Conservation (phyloP, 2,888 invertebrate genomes). For the Venustoraphidia nigricollis region DNA sequence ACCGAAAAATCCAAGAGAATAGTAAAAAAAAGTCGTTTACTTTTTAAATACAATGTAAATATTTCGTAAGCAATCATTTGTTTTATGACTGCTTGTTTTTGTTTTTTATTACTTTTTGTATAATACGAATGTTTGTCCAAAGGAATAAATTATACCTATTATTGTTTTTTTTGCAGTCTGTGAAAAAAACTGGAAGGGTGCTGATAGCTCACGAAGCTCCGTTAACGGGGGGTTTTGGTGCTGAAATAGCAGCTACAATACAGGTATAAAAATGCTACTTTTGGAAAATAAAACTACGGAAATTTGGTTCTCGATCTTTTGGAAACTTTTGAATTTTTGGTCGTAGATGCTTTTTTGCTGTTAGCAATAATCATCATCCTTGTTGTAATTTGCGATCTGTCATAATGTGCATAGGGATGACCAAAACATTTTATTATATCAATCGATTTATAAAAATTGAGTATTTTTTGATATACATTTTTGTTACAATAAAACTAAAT, state of each 20-base stretch:
- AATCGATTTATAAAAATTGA: too few species aligned
- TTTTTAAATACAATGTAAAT: too few species aligned
- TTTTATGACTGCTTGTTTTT: too few species aligned
- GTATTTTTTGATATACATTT: too few species aligned
- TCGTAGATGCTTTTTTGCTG: neutral
- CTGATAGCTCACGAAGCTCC: slow-evolving; percentile 95
- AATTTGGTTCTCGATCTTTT: neutral
- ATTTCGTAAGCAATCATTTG: too few species aligned
- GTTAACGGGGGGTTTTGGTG: slow-evolving; percentile 85
- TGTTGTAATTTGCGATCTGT: too few species aligned
- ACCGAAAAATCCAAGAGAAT: too few species aligned
- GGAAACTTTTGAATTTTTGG: neutral
- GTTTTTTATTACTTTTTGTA: too few species aligned
- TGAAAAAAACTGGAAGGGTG: slow-evolving; percentile 83
- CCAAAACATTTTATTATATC: too few species aligned
- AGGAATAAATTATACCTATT: neutral
- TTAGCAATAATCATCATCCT: too few species aligned
- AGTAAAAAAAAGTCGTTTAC: too few species aligned
- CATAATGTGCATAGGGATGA: too few species aligned
- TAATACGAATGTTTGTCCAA: neutral
- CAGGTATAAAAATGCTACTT: slow-evolving; percentile 43
- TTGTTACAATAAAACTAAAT: neutral
- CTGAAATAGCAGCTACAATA: slow-evolving; percentile 85
- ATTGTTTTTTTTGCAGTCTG: slow-evolving; percentile 54
- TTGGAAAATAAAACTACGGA: neutral